Percentiles rank a stretch among this genome's conserved stretches.
Evolutionary conservation across 2,797 vertebrate species (phyloP).

Genomic region (Hydrolagus colliei): DNA sequence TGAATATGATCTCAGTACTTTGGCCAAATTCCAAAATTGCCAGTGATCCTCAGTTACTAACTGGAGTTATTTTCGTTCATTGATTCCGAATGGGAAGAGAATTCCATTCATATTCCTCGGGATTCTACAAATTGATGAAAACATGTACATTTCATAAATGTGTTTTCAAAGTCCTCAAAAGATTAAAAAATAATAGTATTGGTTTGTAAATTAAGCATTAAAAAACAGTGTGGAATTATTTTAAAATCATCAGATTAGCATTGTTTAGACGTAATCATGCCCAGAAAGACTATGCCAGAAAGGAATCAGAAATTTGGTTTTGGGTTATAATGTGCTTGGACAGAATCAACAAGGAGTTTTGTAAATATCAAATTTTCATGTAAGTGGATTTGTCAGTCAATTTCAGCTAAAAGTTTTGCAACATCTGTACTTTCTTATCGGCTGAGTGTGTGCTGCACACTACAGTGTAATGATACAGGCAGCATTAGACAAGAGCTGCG

Average conservation of each 20-base stretch:
- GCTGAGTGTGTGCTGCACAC: neutral
- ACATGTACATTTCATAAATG: neutral
- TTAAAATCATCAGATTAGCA: neutral
- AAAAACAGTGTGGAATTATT: neutral
- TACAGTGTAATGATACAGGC: neutral
- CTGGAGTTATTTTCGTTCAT: neutral
- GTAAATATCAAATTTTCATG: slow-evolving; percentile 22
- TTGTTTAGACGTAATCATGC: neutral
- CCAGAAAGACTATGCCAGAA: neutral
- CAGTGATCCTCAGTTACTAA: neutral
- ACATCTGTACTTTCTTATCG: slow-evolving; percentile 2
- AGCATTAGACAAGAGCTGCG: slow-evolving; percentile 16
- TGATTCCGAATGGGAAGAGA: neutral
- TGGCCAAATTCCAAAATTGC: no score
- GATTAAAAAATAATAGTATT: no score
- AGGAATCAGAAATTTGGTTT: neutral
- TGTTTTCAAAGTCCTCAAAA: neutral
- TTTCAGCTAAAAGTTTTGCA: slow-evolving; percentile 13
- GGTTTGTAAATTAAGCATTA: no score
- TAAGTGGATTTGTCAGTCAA: slow-evolving; percentile 5
- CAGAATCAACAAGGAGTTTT: neutral
- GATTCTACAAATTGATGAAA: neutral
- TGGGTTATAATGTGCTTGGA: neutral
- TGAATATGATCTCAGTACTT: no score
- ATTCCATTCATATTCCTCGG: neutral